Percentiles rank a stretch among this genome's conserved stretches.
phyloP scores from a whole-genome alignment of 2,888 invertebrate species.

The Sycophila texana region DNA sequence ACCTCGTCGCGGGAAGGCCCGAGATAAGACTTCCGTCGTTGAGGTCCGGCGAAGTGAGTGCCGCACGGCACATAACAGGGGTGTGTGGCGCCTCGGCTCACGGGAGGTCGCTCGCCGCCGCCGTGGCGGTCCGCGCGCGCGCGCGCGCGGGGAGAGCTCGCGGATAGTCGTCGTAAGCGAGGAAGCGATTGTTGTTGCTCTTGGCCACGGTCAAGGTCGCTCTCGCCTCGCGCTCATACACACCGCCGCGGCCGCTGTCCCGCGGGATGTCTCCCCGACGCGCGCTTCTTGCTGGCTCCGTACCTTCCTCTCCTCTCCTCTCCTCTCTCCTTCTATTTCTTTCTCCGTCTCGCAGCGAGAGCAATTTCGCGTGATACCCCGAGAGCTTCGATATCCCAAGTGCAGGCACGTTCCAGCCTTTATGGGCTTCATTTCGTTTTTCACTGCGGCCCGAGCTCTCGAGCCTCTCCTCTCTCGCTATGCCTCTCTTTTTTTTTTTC shows the following conservation, averaged over 20 bases:
- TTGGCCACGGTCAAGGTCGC: conserved; percentile 53
- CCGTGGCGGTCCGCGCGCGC: not conserved
- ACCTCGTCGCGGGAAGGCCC: too few species aligned
- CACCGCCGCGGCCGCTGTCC: not conserved
- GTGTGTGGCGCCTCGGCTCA: not conserved
- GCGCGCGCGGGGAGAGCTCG: not conserved
- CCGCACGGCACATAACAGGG: too few species aligned
- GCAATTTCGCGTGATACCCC: not conserved
- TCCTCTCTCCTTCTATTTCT: conserved; percentile 25
- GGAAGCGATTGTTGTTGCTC: conserved; percentile 35
- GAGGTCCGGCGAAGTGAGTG: too few species aligned
- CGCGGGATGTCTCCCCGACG: conserved; percentile 13
- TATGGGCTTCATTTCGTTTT: too few species aligned
- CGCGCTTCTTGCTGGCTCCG: not conserved
- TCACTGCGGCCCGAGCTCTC: too few species aligned
- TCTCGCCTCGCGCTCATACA: not conserved
- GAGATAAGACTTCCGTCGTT: too few species aligned
- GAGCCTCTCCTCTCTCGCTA: too few species aligned
- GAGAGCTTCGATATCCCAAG: not conserved
- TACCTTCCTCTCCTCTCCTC: not conserved
- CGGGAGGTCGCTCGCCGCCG: conserved; percentile 12
- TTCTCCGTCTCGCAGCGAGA: not conserved
- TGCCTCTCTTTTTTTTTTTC: too few species aligned
- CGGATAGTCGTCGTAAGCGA: not conserved
- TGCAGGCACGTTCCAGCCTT: not conserved